Conservation (phyloP, 2,797 vertebrate species). For the Neosilurus mollespiculum region DNA sequence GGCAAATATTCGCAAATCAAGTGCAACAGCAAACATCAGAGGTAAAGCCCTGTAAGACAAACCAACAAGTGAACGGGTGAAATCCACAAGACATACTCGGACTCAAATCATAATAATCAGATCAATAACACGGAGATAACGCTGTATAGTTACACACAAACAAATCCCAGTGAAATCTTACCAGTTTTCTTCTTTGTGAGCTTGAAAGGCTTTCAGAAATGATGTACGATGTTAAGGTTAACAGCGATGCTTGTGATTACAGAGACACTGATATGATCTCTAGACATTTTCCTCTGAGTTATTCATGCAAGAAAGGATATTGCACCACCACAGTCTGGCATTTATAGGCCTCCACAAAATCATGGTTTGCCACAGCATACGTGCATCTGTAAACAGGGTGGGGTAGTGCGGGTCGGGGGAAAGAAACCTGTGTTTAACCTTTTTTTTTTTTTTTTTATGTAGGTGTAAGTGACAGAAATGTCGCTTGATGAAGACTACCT, state of each 20-base stretch:
- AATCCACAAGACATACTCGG: neutral
- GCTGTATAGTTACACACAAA: neutral
- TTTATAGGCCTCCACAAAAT: constrained; percentile 95
- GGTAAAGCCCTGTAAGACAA: constrained; percentile 82
- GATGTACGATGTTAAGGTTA: constrained; percentile 81
- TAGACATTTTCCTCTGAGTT: neutral
- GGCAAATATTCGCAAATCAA: constrained; percentile 93
- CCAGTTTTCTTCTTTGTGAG: constrained; percentile 98
- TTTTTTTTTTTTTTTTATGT: neutral
- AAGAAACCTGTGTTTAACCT: no score
- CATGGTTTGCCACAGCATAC: constrained; percentile 88
- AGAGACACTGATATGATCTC: neutral
- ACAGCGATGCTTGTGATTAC: neutral
- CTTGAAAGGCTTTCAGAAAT: constrained; percentile 91
- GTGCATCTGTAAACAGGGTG: constrained; percentile 79
- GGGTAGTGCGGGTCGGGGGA: no score
- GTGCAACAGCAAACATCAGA: constrained; percentile 90
- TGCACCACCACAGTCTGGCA: constrained; percentile 95
- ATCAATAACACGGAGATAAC: neutral
- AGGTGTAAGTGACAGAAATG: neutral
- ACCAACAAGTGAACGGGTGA: neutral
- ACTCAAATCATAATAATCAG: neutral
- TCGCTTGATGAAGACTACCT: constrained; percentile 70
- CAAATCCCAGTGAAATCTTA: constrained; percentile 65
- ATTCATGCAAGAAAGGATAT: constrained; percentile 83